Conservation (phyloP, 2,888 invertebrate species). For the Eupithecia vulgata region DNA sequence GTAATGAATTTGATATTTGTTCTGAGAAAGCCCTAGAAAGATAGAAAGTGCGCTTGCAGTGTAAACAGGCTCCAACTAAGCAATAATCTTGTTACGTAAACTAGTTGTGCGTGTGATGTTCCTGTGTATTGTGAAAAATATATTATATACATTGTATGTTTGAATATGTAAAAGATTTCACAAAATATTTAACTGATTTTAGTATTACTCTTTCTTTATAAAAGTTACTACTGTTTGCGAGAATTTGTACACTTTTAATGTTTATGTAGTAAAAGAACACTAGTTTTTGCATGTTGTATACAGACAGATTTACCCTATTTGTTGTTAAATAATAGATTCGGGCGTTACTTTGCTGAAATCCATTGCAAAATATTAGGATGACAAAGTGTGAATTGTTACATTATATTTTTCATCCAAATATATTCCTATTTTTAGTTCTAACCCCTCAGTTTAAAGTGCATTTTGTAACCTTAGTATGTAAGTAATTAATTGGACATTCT, state of each 20-base stretch:
- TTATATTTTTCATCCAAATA: not conserved
- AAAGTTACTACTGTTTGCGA: not conserved
- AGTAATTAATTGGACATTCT: not conserved
- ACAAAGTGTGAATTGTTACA: not conserved
- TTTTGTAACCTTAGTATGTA: constrained; percentile 4
- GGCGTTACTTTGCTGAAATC: not conserved
- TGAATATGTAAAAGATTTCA: not conserved
- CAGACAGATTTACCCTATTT: not conserved
- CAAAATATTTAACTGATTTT: not conserved
- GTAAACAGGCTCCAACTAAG: not conserved
- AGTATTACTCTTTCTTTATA: not conserved
- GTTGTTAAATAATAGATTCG: not conserved
- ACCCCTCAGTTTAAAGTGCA: constrained; percentile 1
- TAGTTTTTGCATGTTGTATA: not conserved
- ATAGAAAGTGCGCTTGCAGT: no score
- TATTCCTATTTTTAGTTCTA: not conserved
- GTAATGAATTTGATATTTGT: no score
- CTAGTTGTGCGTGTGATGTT: not conserved
- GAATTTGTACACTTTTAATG: not conserved
- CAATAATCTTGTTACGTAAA: not conserved
- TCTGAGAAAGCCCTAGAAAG: no score
- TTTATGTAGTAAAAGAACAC: not conserved
- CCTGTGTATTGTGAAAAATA: not conserved
- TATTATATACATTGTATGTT: constrained; percentile 1
- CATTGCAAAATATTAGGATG: not conserved